Evolutionary conservation across 2,888 invertebrate genomes (phyloP).

Genomic region (Acanthosepion pharaonis): DNA sequence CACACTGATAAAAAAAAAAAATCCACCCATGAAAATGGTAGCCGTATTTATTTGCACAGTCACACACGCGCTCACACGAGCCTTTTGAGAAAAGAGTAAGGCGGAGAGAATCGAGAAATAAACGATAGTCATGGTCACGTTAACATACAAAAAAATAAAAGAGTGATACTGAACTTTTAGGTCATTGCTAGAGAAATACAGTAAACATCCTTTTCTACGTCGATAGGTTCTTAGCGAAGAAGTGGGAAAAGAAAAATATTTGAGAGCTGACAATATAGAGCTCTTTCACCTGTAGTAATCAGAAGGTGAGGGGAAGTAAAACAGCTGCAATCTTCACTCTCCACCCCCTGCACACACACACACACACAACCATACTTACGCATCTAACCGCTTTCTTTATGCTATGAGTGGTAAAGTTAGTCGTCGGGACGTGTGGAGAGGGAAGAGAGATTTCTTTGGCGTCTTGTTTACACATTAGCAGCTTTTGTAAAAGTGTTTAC

Average conservation of each 20-base stretch:
- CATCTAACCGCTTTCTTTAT: not conserved
- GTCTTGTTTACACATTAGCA: not conserved
- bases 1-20: too few relatives aligned
- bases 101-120: not conserved
- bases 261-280: not conserved
- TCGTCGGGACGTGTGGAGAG: not conserved
- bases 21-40: not conserved
- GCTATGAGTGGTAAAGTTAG: not conserved
- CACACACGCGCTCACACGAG: not conserved
- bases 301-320: not conserved
- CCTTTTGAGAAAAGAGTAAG: not conserved
- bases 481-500: not conserved
- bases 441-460: too few relatives aligned
- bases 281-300: not conserved
- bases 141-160: not conserved
- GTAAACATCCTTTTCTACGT: not conserved
- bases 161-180: not conserved
- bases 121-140: not conserved
- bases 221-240: not conserved
- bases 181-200: not conserved
- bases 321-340: not conserved
- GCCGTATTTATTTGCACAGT: not conserved
- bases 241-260: not conserved
- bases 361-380: not conserved
- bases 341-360: not conserved